Conservation (phyloP, 2,797 vertebrate species). For the Enteromius paludinosus region DNA sequence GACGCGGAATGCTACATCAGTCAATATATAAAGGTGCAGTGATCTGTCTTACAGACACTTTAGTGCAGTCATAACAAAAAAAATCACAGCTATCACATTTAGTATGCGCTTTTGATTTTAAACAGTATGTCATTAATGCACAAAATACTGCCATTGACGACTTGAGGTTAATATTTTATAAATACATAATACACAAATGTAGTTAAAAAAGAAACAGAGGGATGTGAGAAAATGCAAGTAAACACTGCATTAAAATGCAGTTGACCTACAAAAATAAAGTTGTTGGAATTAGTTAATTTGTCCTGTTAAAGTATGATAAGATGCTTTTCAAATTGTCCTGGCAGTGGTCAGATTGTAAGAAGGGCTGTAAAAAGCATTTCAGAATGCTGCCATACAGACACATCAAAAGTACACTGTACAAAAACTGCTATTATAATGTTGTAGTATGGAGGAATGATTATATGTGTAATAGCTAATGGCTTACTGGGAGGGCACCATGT, state of each 20-base stretch:
- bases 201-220: conserved; percentile 21
- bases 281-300: neutral
- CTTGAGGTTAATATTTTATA: neutral
- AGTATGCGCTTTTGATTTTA: conserved; percentile 4
- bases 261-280: conserved; percentile 37
- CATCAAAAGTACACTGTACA: conserved; percentile 4
- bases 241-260: conserved; percentile 26
- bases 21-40: conserved; percentile 40
- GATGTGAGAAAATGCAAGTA: conserved; percentile 10
- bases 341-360: conserved; percentile 18
- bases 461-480: conserved; percentile 16
- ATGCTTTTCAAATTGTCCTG: conserved; percentile 6
- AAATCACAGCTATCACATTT: neutral
- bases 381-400: neutral
- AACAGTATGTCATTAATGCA: neutral
- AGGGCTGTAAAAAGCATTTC: neutral
- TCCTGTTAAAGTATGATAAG: neutral
- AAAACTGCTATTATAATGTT: neutral
- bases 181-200: conserved; percentile 12
- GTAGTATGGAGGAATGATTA: conserved; percentile 1
- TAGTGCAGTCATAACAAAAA: conserved; percentile 21
- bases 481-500: conserved; percentile 83
- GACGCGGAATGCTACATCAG: conserved; percentile 49
- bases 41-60: conserved; percentile 17
- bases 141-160: conserved; percentile 2